These are phyloP conservation scores for Crocidura indochinensis DNA, from an alignment of 2,797 vertebrate species.

Conservation along the genomic window DNA sequence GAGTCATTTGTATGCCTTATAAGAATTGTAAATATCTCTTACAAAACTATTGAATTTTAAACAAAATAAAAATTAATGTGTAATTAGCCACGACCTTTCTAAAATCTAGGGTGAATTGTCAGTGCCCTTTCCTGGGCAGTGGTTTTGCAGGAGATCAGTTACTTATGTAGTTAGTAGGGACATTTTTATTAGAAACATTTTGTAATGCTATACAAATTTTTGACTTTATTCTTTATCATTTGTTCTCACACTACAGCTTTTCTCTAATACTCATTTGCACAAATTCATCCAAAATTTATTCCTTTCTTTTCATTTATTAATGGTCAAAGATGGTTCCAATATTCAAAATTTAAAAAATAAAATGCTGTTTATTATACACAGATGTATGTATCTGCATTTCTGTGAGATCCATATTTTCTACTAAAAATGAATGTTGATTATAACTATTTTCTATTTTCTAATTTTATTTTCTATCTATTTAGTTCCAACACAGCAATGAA, in stretches of 20 bases:
- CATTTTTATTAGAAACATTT: background rate
- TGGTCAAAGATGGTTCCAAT: background rate
- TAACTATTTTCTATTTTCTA: slow-evolving; percentile 26
- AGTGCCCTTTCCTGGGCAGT: background rate
- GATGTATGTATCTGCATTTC: background rate
- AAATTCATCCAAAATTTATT: background rate
- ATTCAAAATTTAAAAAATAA: background rate
- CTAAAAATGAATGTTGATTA: slow-evolving; percentile 52
- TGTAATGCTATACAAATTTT: background rate
- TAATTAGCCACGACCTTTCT: background rate
- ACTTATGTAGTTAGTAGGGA: background rate
- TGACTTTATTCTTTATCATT: background rate
- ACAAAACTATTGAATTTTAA: background rate
- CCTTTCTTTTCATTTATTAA: too few relatives aligned
- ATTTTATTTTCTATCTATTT: slow-evolving; percentile 70
- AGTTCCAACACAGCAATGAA: slow-evolving; percentile 13
- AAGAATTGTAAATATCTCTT: background rate
- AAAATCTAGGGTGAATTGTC: background rate
- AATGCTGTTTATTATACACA: slow-evolving; percentile 1
- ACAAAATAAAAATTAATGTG: slow-evolving; percentile 7
- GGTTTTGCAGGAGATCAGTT: background rate
- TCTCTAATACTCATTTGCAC: background rate
- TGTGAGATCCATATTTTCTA: slow-evolving; percentile 50
- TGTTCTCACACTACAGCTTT: background rate
- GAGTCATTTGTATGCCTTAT: background rate